Evolutionary conservation across 2,888 invertebrate species (phyloP).

Genomic region (Yponomeuta sedellus): DNA sequence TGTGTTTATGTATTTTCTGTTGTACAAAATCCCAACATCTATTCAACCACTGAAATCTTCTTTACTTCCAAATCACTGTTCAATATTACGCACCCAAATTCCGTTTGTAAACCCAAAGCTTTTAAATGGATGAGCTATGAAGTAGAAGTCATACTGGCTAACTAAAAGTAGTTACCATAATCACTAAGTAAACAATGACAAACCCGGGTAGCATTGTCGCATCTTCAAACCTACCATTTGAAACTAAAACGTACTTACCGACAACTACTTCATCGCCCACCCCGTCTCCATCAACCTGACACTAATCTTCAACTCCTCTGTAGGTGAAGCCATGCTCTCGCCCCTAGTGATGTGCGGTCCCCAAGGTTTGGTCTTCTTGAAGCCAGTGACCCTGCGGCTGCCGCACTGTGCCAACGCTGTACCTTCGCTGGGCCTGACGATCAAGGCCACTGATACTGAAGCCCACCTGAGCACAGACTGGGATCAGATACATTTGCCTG

Average conservation of each 20-base stretch:
- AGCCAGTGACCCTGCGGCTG: slow-evolving; percentile 93
- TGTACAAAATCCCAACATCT: neutral
- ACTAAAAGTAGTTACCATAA: neutral
- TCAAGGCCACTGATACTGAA: slow-evolving; percentile 88
- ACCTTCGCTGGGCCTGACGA: slow-evolving; percentile 84
- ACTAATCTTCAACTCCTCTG: neutral
- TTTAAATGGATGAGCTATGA: neutral
- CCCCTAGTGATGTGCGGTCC: slow-evolving; percentile 98
- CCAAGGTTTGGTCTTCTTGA: slow-evolving; percentile 90
- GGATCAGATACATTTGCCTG: slow-evolving; percentile 90
- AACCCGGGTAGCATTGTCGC: no score
- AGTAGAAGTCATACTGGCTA: neutral
- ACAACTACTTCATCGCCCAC: slow-evolving; percentile 10
- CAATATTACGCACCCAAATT: neutral
- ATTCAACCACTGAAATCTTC: neutral
- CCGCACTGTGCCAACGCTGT: slow-evolving; percentile 91
- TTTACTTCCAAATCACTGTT: neutral
- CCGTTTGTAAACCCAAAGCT: neutral
- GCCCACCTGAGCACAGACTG: slow-evolving; percentile 90
- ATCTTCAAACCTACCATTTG: no score
- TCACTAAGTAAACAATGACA: neutral
- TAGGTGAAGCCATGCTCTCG: slow-evolving; percentile 95
- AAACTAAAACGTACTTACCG: neutral
- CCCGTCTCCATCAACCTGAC: neutral
- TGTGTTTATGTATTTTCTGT: slow-evolving; percentile 66